phyloP scores from a whole-genome alignment of 2,888 invertebrate genomes.

The Coremacera marginata region DNA sequence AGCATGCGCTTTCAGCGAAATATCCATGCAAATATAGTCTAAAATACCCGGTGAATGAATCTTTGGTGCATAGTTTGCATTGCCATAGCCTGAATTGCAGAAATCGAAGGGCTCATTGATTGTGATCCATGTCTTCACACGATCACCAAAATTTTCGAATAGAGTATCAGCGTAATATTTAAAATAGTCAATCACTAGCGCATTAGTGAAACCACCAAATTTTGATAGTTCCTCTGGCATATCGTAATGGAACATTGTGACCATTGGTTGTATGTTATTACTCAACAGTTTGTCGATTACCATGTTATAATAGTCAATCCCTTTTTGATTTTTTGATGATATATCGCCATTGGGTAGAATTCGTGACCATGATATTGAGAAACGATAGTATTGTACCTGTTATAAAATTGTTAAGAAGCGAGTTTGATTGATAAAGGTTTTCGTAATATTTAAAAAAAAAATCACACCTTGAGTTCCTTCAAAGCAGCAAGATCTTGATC shows the following conservation, averaged over 20 bases:
- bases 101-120: slow-evolving; percentile 53
- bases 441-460: not conserved
- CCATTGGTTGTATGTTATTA: slow-evolving; percentile 74
- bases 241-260: slow-evolving; percentile 74
- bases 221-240: slow-evolving; percentile 72
- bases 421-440: too few relatives aligned
- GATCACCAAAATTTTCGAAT: slow-evolving; percentile 70
- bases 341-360: slow-evolving; percentile 73
- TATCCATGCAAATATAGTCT: slow-evolving; percentile 71
- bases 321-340: slow-evolving; percentile 72
- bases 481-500: slow-evolving; percentile 73
- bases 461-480: slow-evolving; percentile 70
- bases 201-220: slow-evolving; percentile 71
- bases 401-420: not conserved
- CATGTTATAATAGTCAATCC: slow-evolving; percentile 76
- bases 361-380: slow-evolving; percentile 76
- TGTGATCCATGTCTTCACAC: slow-evolving; percentile 60
- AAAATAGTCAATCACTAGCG: slow-evolving; percentile 70
- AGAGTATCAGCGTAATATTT: slow-evolving; percentile 70
- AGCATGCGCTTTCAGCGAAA: slow-evolving; percentile 72
- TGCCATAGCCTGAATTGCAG: slow-evolving; percentile 70
- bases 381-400: slow-evolving; percentile 71
- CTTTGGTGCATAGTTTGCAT: slow-evolving; percentile 57
- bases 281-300: slow-evolving; percentile 74
- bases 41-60: slow-evolving; percentile 69